These are phyloP conservation scores for Tetrax tetrax DNA, from an alignment of 2,113 vertebrate species.

Conservation along the genomic window DNA sequence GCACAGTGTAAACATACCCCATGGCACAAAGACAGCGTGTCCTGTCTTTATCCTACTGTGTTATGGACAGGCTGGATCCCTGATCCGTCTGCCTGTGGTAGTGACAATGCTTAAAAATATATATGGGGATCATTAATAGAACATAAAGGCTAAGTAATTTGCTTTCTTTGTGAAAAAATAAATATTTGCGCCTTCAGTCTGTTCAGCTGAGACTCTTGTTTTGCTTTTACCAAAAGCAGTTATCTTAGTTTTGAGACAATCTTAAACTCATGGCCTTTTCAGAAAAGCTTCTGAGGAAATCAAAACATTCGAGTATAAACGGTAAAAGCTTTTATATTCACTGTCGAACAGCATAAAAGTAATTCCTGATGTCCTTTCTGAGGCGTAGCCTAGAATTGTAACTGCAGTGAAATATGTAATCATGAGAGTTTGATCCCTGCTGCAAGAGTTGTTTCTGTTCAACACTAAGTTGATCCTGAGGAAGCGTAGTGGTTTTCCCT, in stretches of 20 bases:
- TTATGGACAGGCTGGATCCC: neutral
- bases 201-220: neutral
- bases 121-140: neutral
- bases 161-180: neutral
- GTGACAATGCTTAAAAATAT: neutral
- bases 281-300: neutral
- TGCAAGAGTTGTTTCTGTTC: neutral
- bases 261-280: neutral
- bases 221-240: neutral
- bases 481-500: neutral
- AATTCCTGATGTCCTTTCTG: neutral
- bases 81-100: neutral
- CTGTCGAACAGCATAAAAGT: neutral
- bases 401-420: neutral
- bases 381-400: neutral
- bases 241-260: neutral
- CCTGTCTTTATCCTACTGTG: rapidly evolving
- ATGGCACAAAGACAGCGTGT: neutral
- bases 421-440: neutral
- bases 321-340: neutral
- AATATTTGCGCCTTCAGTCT: neutral
- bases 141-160: neutral
- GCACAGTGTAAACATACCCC: neutral
- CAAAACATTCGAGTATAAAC: neutral
- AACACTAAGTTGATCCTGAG: neutral